Evolutionary conservation across 2,797 vertebrate genomes (phyloP).

Genomic region (Coregonus ussuriensis): DNA sequence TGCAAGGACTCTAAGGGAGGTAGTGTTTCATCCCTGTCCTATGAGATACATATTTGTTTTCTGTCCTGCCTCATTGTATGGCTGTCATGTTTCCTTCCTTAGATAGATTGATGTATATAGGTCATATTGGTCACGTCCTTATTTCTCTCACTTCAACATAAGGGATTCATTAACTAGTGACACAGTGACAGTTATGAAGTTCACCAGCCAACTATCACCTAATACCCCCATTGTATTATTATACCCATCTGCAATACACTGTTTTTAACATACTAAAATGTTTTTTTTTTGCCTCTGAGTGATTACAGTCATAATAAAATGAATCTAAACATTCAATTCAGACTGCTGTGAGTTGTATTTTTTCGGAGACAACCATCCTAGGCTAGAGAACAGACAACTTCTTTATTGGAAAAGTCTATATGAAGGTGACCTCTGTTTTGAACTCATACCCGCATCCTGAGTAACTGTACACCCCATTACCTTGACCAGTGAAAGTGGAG

Average conservation of each 20-base stretch:
- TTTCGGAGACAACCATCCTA: not conserved
- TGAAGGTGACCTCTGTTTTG: not conserved
- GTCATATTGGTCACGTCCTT: too few species aligned
- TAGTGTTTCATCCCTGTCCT: not conserved
- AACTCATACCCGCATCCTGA: conserved; percentile 15
- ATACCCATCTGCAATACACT: too few species aligned
- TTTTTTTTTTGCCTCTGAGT: too few species aligned
- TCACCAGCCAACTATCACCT: too few species aligned
- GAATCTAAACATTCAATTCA: not conserved
- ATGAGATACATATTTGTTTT: not conserved
- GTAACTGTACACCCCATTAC: conserved; percentile 38
- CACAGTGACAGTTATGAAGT: too few species aligned
- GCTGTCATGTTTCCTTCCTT: too few species aligned
- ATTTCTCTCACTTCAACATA: too few species aligned
- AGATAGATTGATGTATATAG: too few species aligned
- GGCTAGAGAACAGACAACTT: not conserved
- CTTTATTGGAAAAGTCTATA: not conserved
- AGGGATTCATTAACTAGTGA: too few species aligned
- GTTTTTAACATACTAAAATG: too few species aligned
- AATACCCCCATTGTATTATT: too few species aligned
- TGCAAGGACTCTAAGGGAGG: not conserved
- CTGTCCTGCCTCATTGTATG: not conserved
- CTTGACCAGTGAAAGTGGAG: conserved; percentile 57
- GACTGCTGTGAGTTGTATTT: not conserved
- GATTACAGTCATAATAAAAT: not conserved